Conservation (phyloP, 35 echinoderm and acorn worm genomes). For the Ptychodera flava region DNA sequence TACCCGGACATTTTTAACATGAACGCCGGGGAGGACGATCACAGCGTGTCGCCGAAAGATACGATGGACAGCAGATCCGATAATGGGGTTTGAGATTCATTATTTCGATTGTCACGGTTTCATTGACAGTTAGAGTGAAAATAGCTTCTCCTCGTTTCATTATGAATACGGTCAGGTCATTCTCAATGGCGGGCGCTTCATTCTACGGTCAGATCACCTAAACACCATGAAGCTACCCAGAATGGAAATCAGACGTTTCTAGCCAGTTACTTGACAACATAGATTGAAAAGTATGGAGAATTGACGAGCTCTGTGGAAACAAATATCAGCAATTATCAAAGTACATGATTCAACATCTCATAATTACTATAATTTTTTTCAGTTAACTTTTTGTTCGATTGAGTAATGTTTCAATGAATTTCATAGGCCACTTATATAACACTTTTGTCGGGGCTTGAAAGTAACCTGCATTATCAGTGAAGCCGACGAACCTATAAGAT, state of each 20-base stretch:
- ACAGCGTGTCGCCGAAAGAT: slow-evolving; percentile 44
- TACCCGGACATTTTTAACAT: slow-evolving; percentile 77
- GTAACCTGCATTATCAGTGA: not conserved
- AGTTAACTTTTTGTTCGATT: not conserved
- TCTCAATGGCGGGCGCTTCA: not conserved
- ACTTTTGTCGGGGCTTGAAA: not conserved
- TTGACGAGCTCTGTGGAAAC: too few species aligned
- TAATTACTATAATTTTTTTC: too few species aligned
- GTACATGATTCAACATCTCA: too few species aligned
- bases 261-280: not conserved
- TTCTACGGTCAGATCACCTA: not conserved
- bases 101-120: not conserved
- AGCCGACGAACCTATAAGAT: not conserved
- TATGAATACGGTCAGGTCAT: too few species aligned
- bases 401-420: not conserved
- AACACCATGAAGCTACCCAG: not conserved
- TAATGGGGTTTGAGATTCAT: slow-evolving; percentile 40
- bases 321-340: too few species aligned
- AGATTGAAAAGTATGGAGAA: too few species aligned
- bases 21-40: slow-evolving; percentile 42
- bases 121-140: not conserved
- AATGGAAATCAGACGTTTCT: not conserved
- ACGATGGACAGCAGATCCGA: slow-evolving; percentile 60
- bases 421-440: not conserved
- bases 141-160: not conserved